These are phyloP conservation scores for Harpagoxenus sublaevis DNA, from an alignment of 2,888 invertebrate genomes.

Conservation along the genomic window DNA sequence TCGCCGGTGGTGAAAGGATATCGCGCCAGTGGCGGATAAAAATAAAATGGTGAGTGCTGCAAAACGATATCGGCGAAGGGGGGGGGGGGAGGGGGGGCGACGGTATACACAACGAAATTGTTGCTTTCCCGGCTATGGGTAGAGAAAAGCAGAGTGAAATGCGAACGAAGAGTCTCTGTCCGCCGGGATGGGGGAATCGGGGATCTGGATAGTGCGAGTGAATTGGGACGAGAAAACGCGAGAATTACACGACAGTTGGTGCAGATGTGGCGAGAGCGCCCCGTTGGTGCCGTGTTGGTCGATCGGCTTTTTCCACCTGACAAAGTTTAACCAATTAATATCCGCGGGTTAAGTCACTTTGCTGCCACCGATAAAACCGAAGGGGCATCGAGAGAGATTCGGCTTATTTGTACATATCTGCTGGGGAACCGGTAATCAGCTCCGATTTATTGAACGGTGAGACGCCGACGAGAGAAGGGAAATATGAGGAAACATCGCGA, in stretches of 20 bases:
- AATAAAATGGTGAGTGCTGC: constrained; percentile 63
- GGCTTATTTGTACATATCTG: constrained; percentile 46
- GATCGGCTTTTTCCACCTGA: constrained; percentile 64
- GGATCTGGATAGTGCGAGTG: constrained; percentile 34
- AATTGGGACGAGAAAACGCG: constrained; percentile 13
- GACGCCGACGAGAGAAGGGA: constrained; percentile 2
- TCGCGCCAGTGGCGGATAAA: constrained; percentile 62
- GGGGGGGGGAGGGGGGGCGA: background rate
- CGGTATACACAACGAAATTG: constrained; percentile 62
- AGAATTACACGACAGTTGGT: constrained; percentile 52
- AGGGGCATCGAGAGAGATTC: constrained; percentile 37
- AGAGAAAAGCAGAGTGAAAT: constrained; percentile 17
- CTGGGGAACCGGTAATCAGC: background rate
- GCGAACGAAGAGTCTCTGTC: background rate
- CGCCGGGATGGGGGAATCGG: background rate
- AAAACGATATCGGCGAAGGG: constrained; percentile 52
- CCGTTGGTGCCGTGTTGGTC: constrained; percentile 18
- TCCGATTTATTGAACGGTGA: constrained; percentile 46
- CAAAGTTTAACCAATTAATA: constrained; percentile 69
- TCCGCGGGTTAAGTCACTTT: constrained; percentile 55
- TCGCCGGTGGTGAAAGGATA: constrained; percentile 51
- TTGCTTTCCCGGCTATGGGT: constrained; percentile 52
- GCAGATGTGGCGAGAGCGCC: constrained; percentile 45
- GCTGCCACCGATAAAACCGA: constrained; percentile 43
- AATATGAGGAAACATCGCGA: constrained; percentile 12